A percentile compares a stretch with the other conserved stretches of the same genome.
These are phyloP conservation scores for Odocoileus hemionus DNA, from an alignment of 2,113 vertebrate species.

Conservation along the genomic window DNA sequence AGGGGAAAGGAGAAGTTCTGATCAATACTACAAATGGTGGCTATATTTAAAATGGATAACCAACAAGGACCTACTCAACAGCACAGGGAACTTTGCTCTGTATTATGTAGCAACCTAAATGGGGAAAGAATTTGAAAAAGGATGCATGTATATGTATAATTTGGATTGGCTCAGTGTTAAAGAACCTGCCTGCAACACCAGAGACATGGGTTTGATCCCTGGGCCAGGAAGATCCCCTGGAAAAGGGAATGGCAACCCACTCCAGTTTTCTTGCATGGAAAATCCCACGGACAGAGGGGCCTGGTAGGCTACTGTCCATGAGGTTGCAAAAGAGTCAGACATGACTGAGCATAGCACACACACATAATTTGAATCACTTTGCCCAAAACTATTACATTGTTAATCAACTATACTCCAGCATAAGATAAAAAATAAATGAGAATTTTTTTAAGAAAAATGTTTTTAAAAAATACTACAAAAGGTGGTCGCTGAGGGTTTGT, in stretches of 20 bases:
- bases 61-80: neutral
- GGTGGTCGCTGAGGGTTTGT: neutral
- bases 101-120: neutral
- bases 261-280: neutral
- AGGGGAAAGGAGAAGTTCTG: neutral
- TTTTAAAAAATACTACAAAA: neutral
- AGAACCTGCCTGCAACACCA: neutral
- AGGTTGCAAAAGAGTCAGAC: neutral
- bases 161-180: neutral
- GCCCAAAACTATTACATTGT: neutral
- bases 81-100: neutral
- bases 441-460: neutral
- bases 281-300: neutral
- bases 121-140: neutral
- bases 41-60: neutral
- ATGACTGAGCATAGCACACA: neutral
- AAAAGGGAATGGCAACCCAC: neutral
- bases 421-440: neutral
- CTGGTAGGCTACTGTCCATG: neutral
- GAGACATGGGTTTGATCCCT: neutral
- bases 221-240: neutral
- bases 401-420: neutral
- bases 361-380: neutral
- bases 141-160: neutral
- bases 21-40: neutral